Conservation (phyloP, 2,797 vertebrate species). For the Carduelis carduelis region DNA sequence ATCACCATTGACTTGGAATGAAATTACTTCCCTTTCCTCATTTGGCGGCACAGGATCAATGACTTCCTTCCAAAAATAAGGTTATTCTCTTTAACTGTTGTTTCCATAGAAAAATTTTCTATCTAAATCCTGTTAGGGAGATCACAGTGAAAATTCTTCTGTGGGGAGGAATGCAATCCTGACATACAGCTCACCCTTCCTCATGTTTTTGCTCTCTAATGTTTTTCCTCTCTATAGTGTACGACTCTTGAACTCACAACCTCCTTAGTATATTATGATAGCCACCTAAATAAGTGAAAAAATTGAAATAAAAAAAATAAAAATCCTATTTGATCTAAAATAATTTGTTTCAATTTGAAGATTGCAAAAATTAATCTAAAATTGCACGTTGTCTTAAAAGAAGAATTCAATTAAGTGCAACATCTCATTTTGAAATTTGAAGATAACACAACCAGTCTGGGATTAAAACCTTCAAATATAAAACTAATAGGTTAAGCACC, state of each 20-base stretch:
- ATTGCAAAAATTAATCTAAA: not conserved
- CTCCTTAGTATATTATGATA: not conserved
- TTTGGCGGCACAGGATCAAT: not conserved
- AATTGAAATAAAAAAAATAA: not conserved
- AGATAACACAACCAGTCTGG: not conserved
- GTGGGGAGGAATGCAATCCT: not conserved
- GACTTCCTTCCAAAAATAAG: not conserved
- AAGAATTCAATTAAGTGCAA: not conserved
- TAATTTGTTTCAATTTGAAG: not conserved
- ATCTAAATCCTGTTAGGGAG: not conserved
- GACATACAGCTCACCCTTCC: not conserved
- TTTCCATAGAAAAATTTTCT: not conserved
- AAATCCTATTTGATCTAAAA: not conserved
- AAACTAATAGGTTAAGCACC: not conserved
- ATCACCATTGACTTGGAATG: not conserved
- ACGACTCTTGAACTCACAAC: not conserved
- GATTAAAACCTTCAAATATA: not conserved
- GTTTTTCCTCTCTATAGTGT: not conserved
- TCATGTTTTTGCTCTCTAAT: not conserved
- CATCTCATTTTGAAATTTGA: not conserved
- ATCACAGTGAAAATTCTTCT: not conserved
- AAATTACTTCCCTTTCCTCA: not conserved
- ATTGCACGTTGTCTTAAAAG: not conserved
- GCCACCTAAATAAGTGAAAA: not conserved
- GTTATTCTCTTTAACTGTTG: not conserved